These are phyloP conservation scores for Zapornia atra DNA, from an alignment of 2,113 vertebrate species.

Conservation along the genomic window DNA sequence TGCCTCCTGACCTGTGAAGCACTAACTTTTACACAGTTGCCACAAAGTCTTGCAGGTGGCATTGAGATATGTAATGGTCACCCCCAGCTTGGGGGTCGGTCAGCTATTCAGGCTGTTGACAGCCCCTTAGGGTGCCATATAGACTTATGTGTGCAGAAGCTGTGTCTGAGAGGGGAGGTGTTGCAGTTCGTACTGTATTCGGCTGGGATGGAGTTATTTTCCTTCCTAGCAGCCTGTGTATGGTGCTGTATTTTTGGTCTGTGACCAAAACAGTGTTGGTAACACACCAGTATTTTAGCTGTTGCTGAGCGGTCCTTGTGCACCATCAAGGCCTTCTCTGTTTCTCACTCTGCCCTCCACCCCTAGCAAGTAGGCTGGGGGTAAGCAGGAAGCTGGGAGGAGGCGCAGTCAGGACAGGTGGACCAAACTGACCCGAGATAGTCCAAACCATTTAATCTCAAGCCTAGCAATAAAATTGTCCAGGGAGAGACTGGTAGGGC, in stretches of 20 bases:
- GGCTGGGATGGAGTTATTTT: background rate
- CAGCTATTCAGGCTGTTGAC: background rate
- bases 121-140: background rate
- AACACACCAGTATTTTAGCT: background rate
- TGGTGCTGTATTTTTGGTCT: background rate
- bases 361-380: background rate
- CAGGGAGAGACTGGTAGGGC: background rate
- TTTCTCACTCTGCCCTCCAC: background rate
- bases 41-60: background rate
- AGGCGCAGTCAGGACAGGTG: background rate
- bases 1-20: background rate
- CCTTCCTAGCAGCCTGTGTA: background rate
- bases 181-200: background rate
- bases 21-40: background rate
- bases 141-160: background rate
- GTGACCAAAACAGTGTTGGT: background rate
- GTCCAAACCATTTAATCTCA: background rate
- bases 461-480: background rate
- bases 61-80: background rate
- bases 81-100: background rate
- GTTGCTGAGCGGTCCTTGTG: background rate
- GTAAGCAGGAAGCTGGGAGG: background rate
- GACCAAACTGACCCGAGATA: background rate
- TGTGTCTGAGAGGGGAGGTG: background rate
- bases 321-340: background rate